Evolutionary conservation across 2,888 invertebrate genomes (phyloP), one percentile per base, ranked within the genome.

Genomic region (Panzeria rudis): DNA sequence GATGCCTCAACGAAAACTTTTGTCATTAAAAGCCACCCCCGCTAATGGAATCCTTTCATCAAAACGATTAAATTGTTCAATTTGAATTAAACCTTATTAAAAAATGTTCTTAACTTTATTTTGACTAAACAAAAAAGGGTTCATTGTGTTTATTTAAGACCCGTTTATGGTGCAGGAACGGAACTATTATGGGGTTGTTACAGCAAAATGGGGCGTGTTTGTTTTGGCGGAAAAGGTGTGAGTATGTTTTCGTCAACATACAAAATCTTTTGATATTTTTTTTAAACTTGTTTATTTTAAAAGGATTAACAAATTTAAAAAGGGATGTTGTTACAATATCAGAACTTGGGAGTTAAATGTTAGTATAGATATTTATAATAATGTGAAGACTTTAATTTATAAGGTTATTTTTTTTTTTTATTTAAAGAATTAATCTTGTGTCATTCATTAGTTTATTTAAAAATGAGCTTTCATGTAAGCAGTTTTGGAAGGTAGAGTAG

Each of bases 21-120:
- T 44, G 73, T 32, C 52, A 71, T 72, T 62, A 73, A 73, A 56
- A 73, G 38, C 81, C 81, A 64, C 69, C 68, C 20, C 35, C 11
- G 25, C 44, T 61, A 64, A 68, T 56, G 62, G 59, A 20, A 62
- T 64, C 9, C 73, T 75, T 82, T 82, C 78, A 82, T 75, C 82
- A 69, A 59, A 85, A 66, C 85, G 82, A 82, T 82, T 85, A 85
- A 82, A 85, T 66, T 79, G 78, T 82, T 85, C 78, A 79, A 81
- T 73, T 83, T 78, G 29, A 41, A 61, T 68, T 73, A 73, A 68
- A 64, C 7, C 56, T 78, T 59, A 83, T 83, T 78, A 73, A 78
- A 64, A 59, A 72, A 35, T 66, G 2, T 47, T 62, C 38, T 66
- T 44, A 62, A 72, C 35, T 56, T 25, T 56, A 68, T 56, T 66